Evolutionary conservation across 2,113 vertebrate genomes (phyloP), one percentile per base, ranked within the genome.

Genomic region (Amazona vittata): DNA sequence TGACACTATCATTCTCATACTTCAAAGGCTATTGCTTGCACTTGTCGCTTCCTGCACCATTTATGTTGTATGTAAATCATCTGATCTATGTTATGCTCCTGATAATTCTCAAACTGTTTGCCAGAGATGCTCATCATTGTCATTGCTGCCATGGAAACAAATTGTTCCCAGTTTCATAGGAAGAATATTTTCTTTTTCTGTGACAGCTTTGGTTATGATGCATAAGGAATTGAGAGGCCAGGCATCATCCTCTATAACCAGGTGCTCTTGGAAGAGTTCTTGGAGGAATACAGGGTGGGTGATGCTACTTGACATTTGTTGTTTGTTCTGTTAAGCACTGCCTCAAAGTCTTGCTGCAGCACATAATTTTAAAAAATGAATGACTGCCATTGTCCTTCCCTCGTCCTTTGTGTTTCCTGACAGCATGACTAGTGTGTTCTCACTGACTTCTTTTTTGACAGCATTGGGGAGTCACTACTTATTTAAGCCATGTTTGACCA

Each of bases 81-180:
- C 64, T 78, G 84, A 93, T 95, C 62, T 43, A n/a, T 1, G 0
- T 75, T 78, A 55, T 89, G 59, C 53, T 93, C 33, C 62, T 93
- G 71, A 88, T 95, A 91, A 93, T 94, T 90, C 63, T 90, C n/a
- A 9, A 89, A 74, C 65, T 91, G 3, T 90, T 93, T 91, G 80
- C 93, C 71, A 6, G n/a, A 68, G 52, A 83, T 94, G 83, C 89
- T 96, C 87, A 90, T 96, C 92, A 77, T 37, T 92, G 47, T 89
- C 71, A 33, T 46, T 75, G 94, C 92, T 96, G 80, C 92, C 83
- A 95, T 97, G 89, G 95, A 95, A 97, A 97, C 95, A 93, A 93
- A 95, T 94, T 90, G 68, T 84, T 96, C 79, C 39, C 31, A 49
- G 70, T 77, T 94, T 93, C 86, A 94, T 57, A 62, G 69, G 52